phyloP scores from a whole-genome alignment of 2,113 vertebrate genomes.

The Spermophilus dauricus region DNA sequence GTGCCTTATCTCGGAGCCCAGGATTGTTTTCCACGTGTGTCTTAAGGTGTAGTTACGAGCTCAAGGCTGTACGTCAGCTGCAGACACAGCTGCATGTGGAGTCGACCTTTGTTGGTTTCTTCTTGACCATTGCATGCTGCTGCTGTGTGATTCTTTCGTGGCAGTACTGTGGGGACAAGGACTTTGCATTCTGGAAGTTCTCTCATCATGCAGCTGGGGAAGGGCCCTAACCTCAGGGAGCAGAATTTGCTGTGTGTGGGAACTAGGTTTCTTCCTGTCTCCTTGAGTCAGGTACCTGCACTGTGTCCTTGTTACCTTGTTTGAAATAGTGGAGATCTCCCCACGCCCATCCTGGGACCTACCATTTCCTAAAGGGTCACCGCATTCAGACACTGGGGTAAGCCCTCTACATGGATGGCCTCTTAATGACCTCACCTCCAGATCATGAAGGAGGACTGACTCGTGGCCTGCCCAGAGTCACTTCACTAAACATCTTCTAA shows the following conservation, averaged over 20 bases:
- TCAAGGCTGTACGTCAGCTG: neutral
- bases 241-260: neutral
- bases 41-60: no score
- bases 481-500: neutral
- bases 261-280: accelerated
- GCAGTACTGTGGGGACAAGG: neutral
- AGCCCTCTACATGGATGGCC: accelerated
- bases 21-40: no score
- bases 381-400: accelerated
- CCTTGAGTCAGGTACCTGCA: neutral
- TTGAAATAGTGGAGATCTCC: neutral
- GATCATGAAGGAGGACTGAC: neutral
- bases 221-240: neutral
- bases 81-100: neutral
- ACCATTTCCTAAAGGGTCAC: neutral
- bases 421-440: neutral
- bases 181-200: neutral
- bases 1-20: no score
- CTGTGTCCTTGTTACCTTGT: neutral
- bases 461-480: neutral
- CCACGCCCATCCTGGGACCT: neutral
- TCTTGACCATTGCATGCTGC: accelerated
- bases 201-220: neutral
- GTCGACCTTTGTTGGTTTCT: neutral
- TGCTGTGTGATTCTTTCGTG: neutral